phyloP scores from a whole-genome alignment of 2,888 invertebrate species.

The Lepas anatifera region DNA sequence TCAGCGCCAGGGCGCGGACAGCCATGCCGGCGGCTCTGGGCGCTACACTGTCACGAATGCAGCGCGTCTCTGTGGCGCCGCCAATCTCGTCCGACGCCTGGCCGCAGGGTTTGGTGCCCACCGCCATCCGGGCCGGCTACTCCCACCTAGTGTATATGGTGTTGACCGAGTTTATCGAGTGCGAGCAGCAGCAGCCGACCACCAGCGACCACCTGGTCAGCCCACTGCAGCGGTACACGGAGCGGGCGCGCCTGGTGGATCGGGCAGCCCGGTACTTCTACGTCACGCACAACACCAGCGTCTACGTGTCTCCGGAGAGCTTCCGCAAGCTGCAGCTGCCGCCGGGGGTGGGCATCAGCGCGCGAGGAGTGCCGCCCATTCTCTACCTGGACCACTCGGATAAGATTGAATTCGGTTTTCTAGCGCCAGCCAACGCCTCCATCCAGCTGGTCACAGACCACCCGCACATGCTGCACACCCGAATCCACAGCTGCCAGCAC shows the following conservation, averaged over 20 bases:
- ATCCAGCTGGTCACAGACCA: neutral
- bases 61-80: neutral
- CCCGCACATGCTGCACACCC: neutral
- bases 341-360: neutral
- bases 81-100: neutral
- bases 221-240: neutral
- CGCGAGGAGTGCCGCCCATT: neutral
- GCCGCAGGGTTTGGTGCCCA: neutral
- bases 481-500: neutral
- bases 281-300: neutral
- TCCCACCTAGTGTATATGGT: neutral
- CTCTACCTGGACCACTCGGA: neutral
- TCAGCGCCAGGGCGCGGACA: neutral
- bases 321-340: neutral
- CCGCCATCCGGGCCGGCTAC: neutral
- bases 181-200: neutral
- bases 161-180: neutral
- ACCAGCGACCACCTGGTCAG: neutral
- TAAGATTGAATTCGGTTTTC: neutral
- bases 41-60: neutral
- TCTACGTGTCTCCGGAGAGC: neutral
- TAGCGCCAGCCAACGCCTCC: neutral
- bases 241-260: neutral
- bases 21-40: neutral
- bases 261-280: neutral